Evolutionary conservation across 2,113 vertebrate genomes (phyloP).

Genomic region (Leucopsar rothschildi): DNA sequence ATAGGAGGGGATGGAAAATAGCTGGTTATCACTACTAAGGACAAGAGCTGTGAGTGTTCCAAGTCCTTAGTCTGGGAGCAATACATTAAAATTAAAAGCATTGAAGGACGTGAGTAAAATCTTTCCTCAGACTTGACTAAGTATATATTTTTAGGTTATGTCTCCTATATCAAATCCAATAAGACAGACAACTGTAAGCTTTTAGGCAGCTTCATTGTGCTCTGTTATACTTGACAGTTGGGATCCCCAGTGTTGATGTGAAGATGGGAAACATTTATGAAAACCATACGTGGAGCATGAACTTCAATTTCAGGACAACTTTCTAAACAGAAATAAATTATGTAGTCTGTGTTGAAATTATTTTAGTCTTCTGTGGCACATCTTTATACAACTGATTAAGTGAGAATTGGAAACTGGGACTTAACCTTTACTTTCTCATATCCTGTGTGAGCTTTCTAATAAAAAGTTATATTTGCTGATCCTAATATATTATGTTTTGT

Average conservation of each 20-base stretch:
- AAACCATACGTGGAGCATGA: not conserved
- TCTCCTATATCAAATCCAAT: not conserved
- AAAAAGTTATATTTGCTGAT: not conserved
- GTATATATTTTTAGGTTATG: not conserved
- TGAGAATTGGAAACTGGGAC: not conserved
- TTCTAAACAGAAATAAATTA: not conserved
- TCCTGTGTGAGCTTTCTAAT: not conserved
- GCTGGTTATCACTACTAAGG: not conserved
- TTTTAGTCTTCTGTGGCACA: not conserved
- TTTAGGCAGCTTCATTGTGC: not conserved
- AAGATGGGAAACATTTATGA: not conserved
- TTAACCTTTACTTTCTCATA: not conserved
- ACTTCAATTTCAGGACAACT: not conserved
- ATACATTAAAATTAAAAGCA: not conserved
- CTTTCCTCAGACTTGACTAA: not conserved
- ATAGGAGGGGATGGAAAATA: not conserved
- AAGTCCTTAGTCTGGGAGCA: not conserved
- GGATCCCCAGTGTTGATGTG: not conserved
- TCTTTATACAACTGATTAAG: not conserved
- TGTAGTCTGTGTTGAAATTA: accelerated
- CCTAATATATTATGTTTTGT: not conserved
- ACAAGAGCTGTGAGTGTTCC: not conserved
- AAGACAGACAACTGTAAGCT: not conserved
- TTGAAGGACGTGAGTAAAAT: not conserved
- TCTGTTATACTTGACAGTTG: accelerated